Percentiles rank a stretch among this genome's conserved stretches.
These are phyloP conservation scores for Florisuga fusca DNA, from an alignment of 2,797 vertebrate species.

Conservation along the genomic window DNA sequence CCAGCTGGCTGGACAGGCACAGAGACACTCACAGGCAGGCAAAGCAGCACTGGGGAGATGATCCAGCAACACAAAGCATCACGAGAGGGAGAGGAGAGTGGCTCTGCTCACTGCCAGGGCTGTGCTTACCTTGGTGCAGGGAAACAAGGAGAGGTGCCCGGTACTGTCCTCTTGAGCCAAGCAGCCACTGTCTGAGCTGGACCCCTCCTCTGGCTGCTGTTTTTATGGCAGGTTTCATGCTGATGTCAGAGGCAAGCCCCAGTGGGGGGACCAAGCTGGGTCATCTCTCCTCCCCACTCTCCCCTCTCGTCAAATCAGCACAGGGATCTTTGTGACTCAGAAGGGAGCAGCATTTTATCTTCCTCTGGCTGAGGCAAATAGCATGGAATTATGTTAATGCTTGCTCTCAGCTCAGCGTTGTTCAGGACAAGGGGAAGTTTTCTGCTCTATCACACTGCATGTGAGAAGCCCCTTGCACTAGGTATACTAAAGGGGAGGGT, in stretches of 20 bases:
- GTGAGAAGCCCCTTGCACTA: background rate
- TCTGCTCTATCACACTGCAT: background rate
- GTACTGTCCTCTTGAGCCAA: background rate
- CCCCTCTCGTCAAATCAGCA: constrained; percentile 59
- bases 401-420: rapidly evolving
- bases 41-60: too few species aligned
- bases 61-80: too few species aligned
- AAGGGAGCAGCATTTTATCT: background rate
- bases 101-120: too few species aligned
- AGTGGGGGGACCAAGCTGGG: background rate
- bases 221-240: constrained; percentile 66
- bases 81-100: too few species aligned
- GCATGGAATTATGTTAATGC: background rate
- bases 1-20: background rate
- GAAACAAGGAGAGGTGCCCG: background rate
- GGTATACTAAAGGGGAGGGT: rapidly evolving
- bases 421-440: background rate
- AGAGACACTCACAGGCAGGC: too few species aligned
- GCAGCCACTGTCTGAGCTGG: background rate
- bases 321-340: constrained; percentile 58
- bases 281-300: constrained; percentile 45
- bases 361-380: background rate
- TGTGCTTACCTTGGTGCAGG: too few species aligned
- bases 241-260: constrained; percentile 70
- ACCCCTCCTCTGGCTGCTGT: background rate